A percentile compares a stretch with the other conserved stretches of the same genome.
Conservation (phyloP, 2,888 invertebrate species). For the Germaria angustata region DNA sequence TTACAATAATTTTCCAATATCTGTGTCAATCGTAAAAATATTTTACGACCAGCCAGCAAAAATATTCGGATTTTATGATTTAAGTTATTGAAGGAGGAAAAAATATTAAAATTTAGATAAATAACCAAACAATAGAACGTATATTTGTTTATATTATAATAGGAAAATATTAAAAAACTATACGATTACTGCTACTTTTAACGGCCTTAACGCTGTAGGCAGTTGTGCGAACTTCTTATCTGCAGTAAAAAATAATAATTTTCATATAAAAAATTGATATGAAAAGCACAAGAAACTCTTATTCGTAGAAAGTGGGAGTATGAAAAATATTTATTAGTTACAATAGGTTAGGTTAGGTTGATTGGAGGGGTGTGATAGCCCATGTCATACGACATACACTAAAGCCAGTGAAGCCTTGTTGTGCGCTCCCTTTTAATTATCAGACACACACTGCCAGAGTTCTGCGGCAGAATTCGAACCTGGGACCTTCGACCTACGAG, state of each 20-base stretch:
- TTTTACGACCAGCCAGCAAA: neutral
- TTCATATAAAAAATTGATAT: neutral
- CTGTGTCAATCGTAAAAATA: no score
- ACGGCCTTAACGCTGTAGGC: neutral
- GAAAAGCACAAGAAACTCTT: no score
- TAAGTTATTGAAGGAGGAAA: conserved; percentile 5
- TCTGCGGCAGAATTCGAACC: no score
- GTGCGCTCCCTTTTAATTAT: no score
- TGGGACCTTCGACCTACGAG: no score
- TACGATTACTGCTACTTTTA: conserved; percentile 9
- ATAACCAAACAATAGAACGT: neutral
- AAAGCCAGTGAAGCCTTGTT: no score
- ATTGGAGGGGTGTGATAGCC: no score
- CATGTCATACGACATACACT: no score
- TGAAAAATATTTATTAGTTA: no score
- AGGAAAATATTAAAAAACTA: neutral
- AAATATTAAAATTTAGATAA: neutral
- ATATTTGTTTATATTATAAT: neutral
- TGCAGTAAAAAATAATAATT: neutral
- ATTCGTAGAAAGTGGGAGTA: no score
- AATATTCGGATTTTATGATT: neutral
- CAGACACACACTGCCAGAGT: no score
- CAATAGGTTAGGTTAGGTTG: no score
- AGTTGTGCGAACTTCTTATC: neutral
- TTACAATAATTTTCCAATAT: conserved; percentile 7